Base-by-base conservation (phyloP, 2,113 vertebrate genomes). In the Ornithorhynchus anatinus region DNA sequence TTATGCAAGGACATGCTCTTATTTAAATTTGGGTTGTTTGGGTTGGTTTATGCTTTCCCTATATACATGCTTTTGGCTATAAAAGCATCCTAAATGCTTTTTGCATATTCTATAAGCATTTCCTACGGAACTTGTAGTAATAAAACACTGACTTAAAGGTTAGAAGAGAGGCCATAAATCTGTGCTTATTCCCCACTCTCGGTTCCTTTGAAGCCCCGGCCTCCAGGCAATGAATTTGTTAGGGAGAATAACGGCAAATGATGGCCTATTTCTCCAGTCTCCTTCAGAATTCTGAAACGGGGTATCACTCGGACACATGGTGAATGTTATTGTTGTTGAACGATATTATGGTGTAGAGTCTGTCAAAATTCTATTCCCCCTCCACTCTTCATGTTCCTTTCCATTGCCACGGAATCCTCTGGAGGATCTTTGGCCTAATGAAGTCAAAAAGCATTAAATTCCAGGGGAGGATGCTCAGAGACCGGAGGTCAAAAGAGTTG, bases 81-180 rank as follows among this genome's bases (percentile, higher is more conserved):
- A 57, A 85, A 84, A 82, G 37, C 17, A 69, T 76, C 42, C 56
- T 75, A 68, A 59, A 79, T 58, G 19, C 10, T 42, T 82, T 84
- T 72, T 82, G 19, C 43, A 73, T 84, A 80, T 84, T 84, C 63
- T 52, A 48, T 69, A 78, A 80, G 39, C 20, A 71, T 6, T 39
- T 84, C 48, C n/a, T 19, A 75, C 31, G 61, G 35, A 80, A 25
- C 51, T 77, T 80, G 69, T 79, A 27, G 42, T 77, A 81, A 85
- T 81, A 79, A 85, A 85, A 62, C 10, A 85, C 12, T 59, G 59
- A 62, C 11, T 64, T 84, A 66, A 82, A 86, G 63, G 40, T 87
- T 77, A 15, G 43, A 86, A 64, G 57, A 73, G 9, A 59, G 65
- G 54, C 37, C 66, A 56, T 80, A 85, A 77, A 81, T 86, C 75